These are phyloP conservation scores for Calameuta idolon DNA, from an alignment of 2,888 invertebrate species.

Conservation along the genomic window DNA sequence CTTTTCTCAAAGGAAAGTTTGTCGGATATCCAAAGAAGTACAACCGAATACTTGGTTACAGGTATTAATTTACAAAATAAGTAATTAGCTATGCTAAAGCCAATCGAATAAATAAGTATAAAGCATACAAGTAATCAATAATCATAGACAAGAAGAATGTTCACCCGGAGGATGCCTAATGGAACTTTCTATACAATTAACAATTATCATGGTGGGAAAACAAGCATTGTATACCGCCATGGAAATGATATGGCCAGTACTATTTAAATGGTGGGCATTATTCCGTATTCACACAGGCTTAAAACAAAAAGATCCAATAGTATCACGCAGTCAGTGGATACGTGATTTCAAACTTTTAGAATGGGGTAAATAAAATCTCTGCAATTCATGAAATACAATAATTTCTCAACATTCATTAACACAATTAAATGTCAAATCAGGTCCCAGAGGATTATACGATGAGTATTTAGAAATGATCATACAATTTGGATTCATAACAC, in stretches of 20 bases:
- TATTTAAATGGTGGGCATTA: slow-evolving; percentile 70
- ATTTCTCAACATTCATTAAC: slow-evolving; percentile 6
- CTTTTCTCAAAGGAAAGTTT: slow-evolving; percentile 82
- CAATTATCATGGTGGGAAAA: slow-evolving; percentile 89
- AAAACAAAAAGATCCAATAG: slow-evolving; percentile 54
- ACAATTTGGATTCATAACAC: slow-evolving; percentile 87
- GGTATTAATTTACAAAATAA: slow-evolving; percentile 27
- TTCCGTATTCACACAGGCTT: slow-evolving; percentile 61
- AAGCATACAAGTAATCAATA: background rate
- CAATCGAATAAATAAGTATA: background rate
- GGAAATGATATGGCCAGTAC: slow-evolving; percentile 80
- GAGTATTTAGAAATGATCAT: slow-evolving; percentile 92
- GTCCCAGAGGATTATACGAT: slow-evolving; percentile 78
- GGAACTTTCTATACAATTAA: slow-evolving; percentile 86
- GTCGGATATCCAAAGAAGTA: slow-evolving; percentile 84
- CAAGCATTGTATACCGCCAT: slow-evolving; percentile 82
- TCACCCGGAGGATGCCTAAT: slow-evolving; percentile 87
- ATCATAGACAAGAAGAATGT: slow-evolving; percentile 71
- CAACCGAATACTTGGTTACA: slow-evolving; percentile 76
- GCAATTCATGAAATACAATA: slow-evolving; percentile 1
- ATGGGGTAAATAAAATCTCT: slow-evolving; percentile 66
- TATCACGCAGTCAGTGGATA: slow-evolving; percentile 71
- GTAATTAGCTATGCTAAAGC: background rate
- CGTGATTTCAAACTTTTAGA: slow-evolving; percentile 74
- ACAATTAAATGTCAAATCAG: slow-evolving; percentile 33